Percentiles rank a stretch among this genome's conserved stretches.
phyloP scores from a whole-genome alignment of 2,888 invertebrate genomes.

The Nephrotoma flavescens region DNA sequence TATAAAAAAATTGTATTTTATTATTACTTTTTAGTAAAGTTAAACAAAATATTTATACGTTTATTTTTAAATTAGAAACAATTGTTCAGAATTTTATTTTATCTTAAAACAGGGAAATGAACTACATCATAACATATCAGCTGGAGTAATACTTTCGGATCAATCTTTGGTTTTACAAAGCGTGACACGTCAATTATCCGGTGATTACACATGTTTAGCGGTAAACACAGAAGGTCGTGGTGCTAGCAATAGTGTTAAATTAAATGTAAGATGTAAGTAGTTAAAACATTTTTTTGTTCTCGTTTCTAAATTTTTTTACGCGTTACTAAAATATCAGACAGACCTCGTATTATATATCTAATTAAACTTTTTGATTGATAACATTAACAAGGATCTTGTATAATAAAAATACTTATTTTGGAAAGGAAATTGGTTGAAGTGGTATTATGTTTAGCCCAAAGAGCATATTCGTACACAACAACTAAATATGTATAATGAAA shows the following conservation, averaged over 20 bases:
- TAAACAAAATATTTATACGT: not conserved
- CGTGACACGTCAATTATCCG: constrained; percentile 67
- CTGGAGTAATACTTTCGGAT: constrained; percentile 71
- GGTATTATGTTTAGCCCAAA: not conserved
- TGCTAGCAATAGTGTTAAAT: constrained; percentile 52
- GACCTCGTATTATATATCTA: constrained; percentile 7
- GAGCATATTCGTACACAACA: not conserved
- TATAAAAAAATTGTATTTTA: not conserved
- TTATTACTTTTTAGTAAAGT: not conserved
- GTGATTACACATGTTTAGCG: constrained; percentile 75
- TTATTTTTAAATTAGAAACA: not conserved
- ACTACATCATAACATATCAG: constrained; percentile 66
- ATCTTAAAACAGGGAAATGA: constrained; percentile 48
- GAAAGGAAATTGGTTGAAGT: not conserved
- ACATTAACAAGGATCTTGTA: not conserved
- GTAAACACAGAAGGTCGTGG: constrained; percentile 75
- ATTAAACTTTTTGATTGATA: constrained; percentile 1
- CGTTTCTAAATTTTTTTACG: constrained; percentile 1
- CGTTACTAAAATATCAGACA: constrained; percentile 3
- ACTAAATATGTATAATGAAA: not conserved
- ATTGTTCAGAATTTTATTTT: not conserved
- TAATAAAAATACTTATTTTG: not conserved
- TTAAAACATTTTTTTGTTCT: constrained; percentile 6
- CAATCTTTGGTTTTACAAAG: constrained; percentile 75
- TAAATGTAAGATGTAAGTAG: constrained; percentile 55